Conservation (phyloP, 2,888 invertebrate genomes). For the Tetranychus piercei region DNA sequence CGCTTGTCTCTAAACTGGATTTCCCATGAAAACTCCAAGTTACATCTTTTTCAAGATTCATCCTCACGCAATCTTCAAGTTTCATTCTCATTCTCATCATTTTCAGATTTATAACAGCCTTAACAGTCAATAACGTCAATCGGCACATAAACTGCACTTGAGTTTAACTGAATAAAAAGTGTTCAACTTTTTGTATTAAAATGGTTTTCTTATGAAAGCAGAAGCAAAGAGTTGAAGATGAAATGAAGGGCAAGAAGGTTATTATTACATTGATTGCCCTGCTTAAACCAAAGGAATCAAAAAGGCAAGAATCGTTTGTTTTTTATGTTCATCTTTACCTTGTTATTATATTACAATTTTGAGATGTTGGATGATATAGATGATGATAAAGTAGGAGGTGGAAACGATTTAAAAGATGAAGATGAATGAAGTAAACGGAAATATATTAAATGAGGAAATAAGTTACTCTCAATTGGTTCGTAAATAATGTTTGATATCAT, state of each 20-base stretch:
- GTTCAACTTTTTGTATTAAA: no score
- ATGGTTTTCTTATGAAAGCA: no score
- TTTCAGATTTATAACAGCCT: background rate
- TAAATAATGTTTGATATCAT: background rate
- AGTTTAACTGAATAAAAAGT: no score
- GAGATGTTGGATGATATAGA: background rate
- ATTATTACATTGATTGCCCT: no score
- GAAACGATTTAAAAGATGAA: background rate
- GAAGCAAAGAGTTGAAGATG: no score
- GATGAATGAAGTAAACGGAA: background rate
- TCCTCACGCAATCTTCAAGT: background rate
- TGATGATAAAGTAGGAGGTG: background rate
- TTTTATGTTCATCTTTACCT: background rate
- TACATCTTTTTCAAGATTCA: background rate
- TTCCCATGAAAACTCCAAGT: background rate
- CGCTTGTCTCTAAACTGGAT: background rate
- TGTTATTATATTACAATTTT: background rate
- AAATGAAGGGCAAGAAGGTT: no score
- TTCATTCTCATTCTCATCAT: background rate
- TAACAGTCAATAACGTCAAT: no score
- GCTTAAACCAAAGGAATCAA: no score
- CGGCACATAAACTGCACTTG: no score
- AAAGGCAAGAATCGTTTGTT: no score
- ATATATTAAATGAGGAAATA: constrained; percentile 1
- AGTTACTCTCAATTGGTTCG: background rate